These are phyloP conservation scores for Lycaena phlaeas DNA, from an alignment of 2,888 invertebrate genomes.

Conservation along the genomic window DNA sequence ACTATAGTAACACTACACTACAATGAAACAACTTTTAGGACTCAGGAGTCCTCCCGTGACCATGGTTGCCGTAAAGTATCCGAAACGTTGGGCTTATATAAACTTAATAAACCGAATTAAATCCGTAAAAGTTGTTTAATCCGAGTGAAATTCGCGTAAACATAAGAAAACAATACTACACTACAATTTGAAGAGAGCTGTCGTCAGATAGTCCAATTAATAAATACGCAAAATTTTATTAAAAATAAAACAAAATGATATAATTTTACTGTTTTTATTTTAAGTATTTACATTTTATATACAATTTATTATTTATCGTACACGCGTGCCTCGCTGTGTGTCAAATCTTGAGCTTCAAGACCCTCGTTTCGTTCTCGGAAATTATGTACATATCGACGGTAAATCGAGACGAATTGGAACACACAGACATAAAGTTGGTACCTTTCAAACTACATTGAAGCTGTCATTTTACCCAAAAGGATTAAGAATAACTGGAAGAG, in stretches of 20 bases:
- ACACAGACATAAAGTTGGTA: not conserved
- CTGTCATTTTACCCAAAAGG: not conserved
- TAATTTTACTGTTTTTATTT: constrained; percentile 60
- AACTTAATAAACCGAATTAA: too few relatives aligned
- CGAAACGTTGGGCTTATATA: too few relatives aligned
- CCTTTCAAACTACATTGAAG: not conserved
- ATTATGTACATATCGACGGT: not conserved
- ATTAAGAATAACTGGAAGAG: not conserved
- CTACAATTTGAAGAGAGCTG: too few relatives aligned
- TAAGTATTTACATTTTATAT: constrained; percentile 68
- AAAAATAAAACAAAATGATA: constrained; percentile 17
- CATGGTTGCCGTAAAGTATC: too few relatives aligned
- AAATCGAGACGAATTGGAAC: not conserved
- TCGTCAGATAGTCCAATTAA: too few relatives aligned
- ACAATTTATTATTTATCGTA: constrained; percentile 46
- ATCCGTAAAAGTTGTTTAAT: too few relatives aligned
- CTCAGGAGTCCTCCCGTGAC: too few relatives aligned
- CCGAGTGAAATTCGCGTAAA: too few relatives aligned
- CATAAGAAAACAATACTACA: too few relatives aligned
- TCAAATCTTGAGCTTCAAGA: constrained; percentile 52
- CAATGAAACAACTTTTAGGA: too few relatives aligned
- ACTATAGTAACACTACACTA: too few relatives aligned
- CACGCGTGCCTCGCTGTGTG: constrained; percentile 39
- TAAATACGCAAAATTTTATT: too few relatives aligned
- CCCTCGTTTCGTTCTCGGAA: constrained; percentile 6